Conservation (phyloP, 2,888 invertebrate genomes). For the Epinotia ramella region DNA sequence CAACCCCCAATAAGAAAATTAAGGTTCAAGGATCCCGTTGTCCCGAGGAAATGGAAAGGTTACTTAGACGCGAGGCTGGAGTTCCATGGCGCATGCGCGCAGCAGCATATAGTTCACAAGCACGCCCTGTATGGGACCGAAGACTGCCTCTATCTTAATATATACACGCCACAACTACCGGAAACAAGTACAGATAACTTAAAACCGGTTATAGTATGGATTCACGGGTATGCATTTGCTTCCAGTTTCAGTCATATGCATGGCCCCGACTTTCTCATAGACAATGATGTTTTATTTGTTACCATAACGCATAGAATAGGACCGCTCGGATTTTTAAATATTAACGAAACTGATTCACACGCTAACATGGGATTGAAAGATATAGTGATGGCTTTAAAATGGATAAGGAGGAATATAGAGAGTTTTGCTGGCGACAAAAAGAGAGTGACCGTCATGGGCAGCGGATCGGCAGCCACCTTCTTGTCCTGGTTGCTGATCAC, state of each 20-base stretch:
- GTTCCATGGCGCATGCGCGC: conserved; percentile 85
- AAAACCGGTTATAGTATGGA: conserved; percentile 73
- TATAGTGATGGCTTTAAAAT: conserved; percentile 75
- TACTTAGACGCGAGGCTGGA: conserved; percentile 85
- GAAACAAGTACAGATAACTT: conserved; percentile 50
- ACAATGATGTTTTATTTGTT: conserved; percentile 70
- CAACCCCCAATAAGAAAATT: conserved; percentile 65
- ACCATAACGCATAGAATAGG: conserved; percentile 75
- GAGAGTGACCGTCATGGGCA: conserved; percentile 73
- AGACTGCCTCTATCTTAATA: conserved; percentile 89
- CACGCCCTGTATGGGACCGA: conserved; percentile 77
- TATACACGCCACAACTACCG: conserved; percentile 85
- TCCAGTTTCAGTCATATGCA: conserved; percentile 77
- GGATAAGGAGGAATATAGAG: conserved; percentile 71
- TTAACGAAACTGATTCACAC: conserved; percentile 65
- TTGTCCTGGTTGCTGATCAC: conserved; percentile 69
- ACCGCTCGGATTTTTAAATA: conserved; percentile 75
- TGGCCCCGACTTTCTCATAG: conserved; percentile 77
- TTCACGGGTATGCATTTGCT: conserved; percentile 77
- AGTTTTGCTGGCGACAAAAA: conserved; percentile 72
- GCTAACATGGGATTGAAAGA: conserved; percentile 81
- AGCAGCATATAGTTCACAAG: conserved; percentile 80
- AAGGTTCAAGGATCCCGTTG: conserved; percentile 73
- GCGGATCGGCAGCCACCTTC: conserved; percentile 73
- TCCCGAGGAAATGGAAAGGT: conserved; percentile 74